Conservation (phyloP, 2,113 vertebrate species). For the Sarotherodon lohbergeri region DNA sequence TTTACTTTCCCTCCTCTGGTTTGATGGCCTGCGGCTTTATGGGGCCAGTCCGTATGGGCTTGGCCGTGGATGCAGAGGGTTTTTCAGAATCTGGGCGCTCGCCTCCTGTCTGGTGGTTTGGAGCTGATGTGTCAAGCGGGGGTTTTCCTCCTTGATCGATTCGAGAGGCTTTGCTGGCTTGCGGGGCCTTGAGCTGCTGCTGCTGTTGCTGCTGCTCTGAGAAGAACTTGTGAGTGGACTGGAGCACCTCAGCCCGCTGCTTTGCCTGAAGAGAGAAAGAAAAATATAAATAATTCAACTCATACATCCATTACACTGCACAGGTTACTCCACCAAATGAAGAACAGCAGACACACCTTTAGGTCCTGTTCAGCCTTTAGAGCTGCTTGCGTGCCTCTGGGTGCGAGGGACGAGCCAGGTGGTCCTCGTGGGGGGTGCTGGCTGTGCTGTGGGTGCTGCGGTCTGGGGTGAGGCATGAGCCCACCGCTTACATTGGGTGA, state of each 20-base stretch:
- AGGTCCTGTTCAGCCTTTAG: slow-evolving; percentile 91
- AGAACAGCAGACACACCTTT: slow-evolving; percentile 75
- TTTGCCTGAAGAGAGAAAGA: slow-evolving; percentile 81
- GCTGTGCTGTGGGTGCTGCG: slow-evolving; percentile 79
- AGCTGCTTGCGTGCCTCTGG: slow-evolving; percentile 84
- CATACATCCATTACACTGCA: background rate
- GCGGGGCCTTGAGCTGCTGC: slow-evolving; percentile 80
- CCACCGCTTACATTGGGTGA: slow-evolving; percentile 83
- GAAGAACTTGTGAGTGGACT: slow-evolving; percentile 98
- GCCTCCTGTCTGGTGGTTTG: slow-evolving; percentile 72
- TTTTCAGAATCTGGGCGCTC: slow-evolving; percentile 82
- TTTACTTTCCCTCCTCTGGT: slow-evolving; percentile 93
- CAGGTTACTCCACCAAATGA: background rate
- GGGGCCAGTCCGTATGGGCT: slow-evolving; percentile 96
- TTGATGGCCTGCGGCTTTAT: slow-evolving; percentile 99
- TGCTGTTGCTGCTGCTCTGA: slow-evolving; percentile 87
- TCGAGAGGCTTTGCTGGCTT: slow-evolving; percentile 81
- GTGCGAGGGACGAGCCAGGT: slow-evolving; percentile 79
- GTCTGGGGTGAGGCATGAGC: slow-evolving; percentile 89
- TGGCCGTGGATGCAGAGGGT: slow-evolving; percentile 72
- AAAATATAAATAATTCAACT: background rate
- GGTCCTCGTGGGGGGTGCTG: slow-evolving; percentile 82
- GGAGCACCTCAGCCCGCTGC: slow-evolving; percentile 97
- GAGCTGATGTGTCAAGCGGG: slow-evolving; percentile 73
- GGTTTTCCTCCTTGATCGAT: slow-evolving; percentile 80